A percentile compares a stretch with the other conserved stretches of the same genome.
These are phyloP conservation scores for Heteromormyrus szaboi DNA, from an alignment of 2,797 vertebrate species.

Conservation along the genomic window DNA sequence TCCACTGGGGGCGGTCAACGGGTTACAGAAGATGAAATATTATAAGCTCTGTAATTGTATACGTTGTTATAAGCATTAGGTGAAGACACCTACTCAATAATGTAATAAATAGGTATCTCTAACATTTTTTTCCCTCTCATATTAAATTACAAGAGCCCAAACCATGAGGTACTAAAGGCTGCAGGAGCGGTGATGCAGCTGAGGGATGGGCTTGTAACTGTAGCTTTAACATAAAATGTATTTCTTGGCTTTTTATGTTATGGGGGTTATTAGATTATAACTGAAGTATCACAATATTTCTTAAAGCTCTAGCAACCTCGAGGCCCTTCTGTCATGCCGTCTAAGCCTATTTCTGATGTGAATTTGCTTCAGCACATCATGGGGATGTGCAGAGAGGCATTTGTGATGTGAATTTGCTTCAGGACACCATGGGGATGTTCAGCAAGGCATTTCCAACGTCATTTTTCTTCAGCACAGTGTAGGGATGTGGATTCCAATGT, in stretches of 20 bases:
- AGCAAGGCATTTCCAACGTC: not conserved
- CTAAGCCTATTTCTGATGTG: constrained; percentile 18
- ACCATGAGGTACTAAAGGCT: not conserved
- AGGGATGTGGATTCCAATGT: not conserved
- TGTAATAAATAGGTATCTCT: not conserved
- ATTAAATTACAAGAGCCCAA: not conserved
- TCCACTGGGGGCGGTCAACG: not conserved
- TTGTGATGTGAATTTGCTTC: constrained; percentile 13
- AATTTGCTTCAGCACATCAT: constrained; percentile 17
- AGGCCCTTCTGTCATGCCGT: constrained; percentile 21
- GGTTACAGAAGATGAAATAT: not conserved
- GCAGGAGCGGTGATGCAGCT: not conserved
- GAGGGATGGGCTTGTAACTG: not conserved
- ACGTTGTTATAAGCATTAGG: constrained; percentile 4
- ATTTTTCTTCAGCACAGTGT: constrained; percentile 13
- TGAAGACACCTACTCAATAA: constrained; percentile 1
- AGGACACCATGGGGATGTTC: not conserved
- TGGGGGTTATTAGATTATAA: constrained; percentile 22
- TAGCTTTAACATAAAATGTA: constrained; percentile 12
- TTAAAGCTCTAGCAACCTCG: constrained; percentile 14
- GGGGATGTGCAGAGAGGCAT: not conserved
- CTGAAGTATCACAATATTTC: constrained; percentile 23
- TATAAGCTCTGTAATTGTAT: not conserved
- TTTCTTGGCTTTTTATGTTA: constrained; percentile 16
- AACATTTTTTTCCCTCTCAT: not conserved